Evolutionary conservation across 2,888 invertebrate genomes (phyloP).

Genomic region (Sphaeridia pumilis): DNA sequence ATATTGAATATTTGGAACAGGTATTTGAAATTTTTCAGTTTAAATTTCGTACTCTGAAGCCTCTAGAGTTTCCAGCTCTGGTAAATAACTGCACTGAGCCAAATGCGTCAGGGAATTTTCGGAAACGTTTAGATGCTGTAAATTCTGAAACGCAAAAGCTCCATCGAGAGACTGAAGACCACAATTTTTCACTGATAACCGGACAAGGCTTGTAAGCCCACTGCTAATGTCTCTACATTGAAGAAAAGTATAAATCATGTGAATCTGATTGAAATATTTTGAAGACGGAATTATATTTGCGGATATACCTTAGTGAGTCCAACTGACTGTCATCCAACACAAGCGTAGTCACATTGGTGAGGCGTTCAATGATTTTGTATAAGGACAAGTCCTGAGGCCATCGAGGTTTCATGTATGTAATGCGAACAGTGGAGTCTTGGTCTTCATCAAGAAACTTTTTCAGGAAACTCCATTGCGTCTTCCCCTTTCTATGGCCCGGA

Average conservation of each 20-base stretch:
- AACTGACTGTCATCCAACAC: constrained; percentile 29
- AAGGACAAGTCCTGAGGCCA: constrained; percentile 30
- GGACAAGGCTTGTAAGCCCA: constrained; percentile 20
- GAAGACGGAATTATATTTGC: not conserved
- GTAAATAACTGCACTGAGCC: constrained; percentile 22
- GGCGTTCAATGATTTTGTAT: constrained; percentile 19
- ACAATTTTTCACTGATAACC: constrained; percentile 26
- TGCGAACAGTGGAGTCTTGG: too few relatives aligned
- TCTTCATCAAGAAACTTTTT: too few relatives aligned
- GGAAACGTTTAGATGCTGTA: constrained; percentile 25
- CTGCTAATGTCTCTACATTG: constrained; percentile 24
- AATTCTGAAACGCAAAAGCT: constrained; percentile 24
- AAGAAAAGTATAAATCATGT: not conserved
- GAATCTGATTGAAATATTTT: not conserved
- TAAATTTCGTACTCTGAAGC: constrained; percentile 20
- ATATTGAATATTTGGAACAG: too few relatives aligned
- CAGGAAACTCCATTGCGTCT: too few relatives aligned
- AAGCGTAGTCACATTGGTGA: constrained; percentile 19
- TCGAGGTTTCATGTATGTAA: constrained; percentile 23
- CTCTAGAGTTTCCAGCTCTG: constrained; percentile 24
- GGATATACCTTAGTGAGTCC: constrained; percentile 17
- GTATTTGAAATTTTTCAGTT: too few relatives aligned
- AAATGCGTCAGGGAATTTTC: constrained; percentile 22
- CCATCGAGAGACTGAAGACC: constrained; percentile 27
- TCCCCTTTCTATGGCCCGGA: too few relatives aligned